Evolutionary conservation across 2,888 invertebrate species (phyloP).

Genomic region (Hypselothyrea guttata): DNA sequence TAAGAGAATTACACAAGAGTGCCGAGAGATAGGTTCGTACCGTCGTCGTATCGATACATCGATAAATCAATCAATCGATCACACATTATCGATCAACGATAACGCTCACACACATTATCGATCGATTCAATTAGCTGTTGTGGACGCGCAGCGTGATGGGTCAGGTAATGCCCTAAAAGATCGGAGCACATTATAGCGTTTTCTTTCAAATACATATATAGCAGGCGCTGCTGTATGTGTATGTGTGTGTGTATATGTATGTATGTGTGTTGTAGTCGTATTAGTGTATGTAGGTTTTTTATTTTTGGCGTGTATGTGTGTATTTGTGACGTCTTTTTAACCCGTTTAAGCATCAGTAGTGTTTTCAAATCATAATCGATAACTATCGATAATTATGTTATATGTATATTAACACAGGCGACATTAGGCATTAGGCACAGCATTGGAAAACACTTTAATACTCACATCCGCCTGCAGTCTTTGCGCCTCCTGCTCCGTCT

Average conservation of each 20-base stretch:
- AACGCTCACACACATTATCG: slow-evolving; percentile 6
- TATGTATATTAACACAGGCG: slow-evolving; percentile 50
- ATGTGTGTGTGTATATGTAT: slow-evolving; percentile 23
- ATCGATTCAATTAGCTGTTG: slow-evolving; percentile 3
- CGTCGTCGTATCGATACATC: slow-evolving; percentile 56
- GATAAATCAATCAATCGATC: slow-evolving; percentile 35
- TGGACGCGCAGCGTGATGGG: slow-evolving; percentile 22
- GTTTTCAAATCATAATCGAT: slow-evolving; percentile 32
- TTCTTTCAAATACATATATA: slow-evolving; percentile 16
- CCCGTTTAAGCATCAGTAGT: slow-evolving; percentile 32
- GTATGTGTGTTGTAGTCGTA: slow-evolving; percentile 7
- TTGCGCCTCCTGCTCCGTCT: slow-evolving; percentile 93
- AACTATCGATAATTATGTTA: slow-evolving; percentile 34
- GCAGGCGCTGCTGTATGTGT: slow-evolving; percentile 21
- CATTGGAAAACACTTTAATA: slow-evolving; percentile 40
- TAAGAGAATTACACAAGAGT: slow-evolving; percentile 68
- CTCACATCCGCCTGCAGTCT: slow-evolving; percentile 87
- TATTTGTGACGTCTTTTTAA: slow-evolving; percentile 5
- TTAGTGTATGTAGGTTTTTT: slow-evolving; percentile 19
- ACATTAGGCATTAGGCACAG: slow-evolving; percentile 47
- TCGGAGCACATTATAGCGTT: slow-evolving; percentile 69
- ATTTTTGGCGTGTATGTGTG: slow-evolving; percentile 7
- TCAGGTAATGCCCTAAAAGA: slow-evolving; percentile 74
- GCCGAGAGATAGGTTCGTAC: slow-evolving; percentile 63
- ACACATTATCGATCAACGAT: slow-evolving; percentile 9